Base-by-base conservation (phyloP, 2,113 vertebrate species). In the Jacana jacana region DNA sequence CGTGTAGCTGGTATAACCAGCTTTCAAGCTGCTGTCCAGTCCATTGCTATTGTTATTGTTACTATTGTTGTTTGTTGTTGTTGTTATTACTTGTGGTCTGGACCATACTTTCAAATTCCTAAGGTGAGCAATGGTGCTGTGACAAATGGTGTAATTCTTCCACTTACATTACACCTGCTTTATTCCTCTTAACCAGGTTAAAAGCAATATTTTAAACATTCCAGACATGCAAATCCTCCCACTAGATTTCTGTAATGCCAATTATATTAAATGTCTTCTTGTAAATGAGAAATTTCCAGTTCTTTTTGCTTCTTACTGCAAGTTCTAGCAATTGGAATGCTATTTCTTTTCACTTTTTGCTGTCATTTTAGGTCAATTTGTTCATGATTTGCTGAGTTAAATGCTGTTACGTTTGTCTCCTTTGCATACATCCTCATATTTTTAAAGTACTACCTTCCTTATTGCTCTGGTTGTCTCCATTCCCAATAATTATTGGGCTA, bases 231-330 rank as follows among this genome's bases (percentile, higher is more conserved):
- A 91, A 4, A 60, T 87, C 78, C 69, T 93, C 73, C 83, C 73
- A 93, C 81, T 72, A 79, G 48, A 44, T 87, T 82, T 85, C 81
- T 91, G 57, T 79, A 81, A 84, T 84, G 65, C 33, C 73, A 91
- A 64, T 92, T 92, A 79, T 30, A 79, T 86, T 81, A 91, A 88
- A 57, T 80, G 28, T 49, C 52, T 42, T 91, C 35, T 68, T 77
- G 48, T 84, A 93, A 95, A 95, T 69, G 72, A 91, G 73, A 69
- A 49, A 82, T 84, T 89, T 93, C 31, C 17, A 84, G 17, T 75
- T 78, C 25, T 48, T 91, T 91, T 64, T 87, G 25, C 55, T 65
- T 85, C 80, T 68, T 64, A 35, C 17, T 89, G 48, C 35, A 46
- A 65, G 44, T 91, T 84, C 57, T 37, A 48, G 39, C 72, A 92